Percentiles rank a stretch among this genome's conserved stretches.
These are phyloP conservation scores for Uloborus diversus DNA, from an alignment of 1,140 invertebrate genomes.

Conservation along the genomic window DNA sequence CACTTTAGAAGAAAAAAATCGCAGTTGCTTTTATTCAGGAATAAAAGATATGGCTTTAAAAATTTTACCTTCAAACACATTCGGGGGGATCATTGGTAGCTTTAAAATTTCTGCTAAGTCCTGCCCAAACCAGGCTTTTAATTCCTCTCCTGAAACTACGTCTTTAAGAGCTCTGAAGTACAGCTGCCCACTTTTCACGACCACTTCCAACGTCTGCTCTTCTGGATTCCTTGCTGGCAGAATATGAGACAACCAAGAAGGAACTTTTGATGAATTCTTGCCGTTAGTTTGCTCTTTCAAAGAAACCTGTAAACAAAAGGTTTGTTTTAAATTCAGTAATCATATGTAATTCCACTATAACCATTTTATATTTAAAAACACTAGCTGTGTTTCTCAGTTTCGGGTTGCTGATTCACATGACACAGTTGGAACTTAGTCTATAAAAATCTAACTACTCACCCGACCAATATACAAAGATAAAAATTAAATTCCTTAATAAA, in stretches of 20 bases:
- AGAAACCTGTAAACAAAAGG: constrained; percentile 15
- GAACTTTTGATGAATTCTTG: neutral
- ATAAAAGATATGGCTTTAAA: too few species aligned
- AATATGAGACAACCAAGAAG: constrained; percentile 46
- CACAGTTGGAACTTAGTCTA: too few species aligned
- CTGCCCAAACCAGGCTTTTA: constrained; percentile 67
- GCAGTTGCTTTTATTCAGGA: too few species aligned
- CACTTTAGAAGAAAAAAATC: too few species aligned
- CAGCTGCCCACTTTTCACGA: constrained; percentile 64
- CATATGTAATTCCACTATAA: too few species aligned
- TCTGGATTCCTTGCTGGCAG: constrained; percentile 62
- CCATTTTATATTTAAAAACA: too few species aligned
- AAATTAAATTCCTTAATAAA: too few species aligned
- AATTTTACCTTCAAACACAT: constrained; percentile 55
- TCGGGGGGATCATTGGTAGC: constrained; percentile 62
- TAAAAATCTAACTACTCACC: too few species aligned
- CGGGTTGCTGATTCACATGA: too few species aligned
- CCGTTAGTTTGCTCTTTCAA: constrained; percentile 12
- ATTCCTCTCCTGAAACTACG: constrained; percentile 63
- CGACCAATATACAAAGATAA: too few species aligned
- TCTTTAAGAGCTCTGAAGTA: constrained; percentile 65
- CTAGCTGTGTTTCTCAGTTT: too few species aligned
- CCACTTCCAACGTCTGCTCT: constrained; percentile 68
- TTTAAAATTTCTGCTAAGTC: constrained; percentile 64
- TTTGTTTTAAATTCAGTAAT: too few species aligned